These are phyloP conservation scores for Sipha maydis DNA, from an alignment of 2,888 invertebrate genomes.

Conservation along the genomic window DNA sequence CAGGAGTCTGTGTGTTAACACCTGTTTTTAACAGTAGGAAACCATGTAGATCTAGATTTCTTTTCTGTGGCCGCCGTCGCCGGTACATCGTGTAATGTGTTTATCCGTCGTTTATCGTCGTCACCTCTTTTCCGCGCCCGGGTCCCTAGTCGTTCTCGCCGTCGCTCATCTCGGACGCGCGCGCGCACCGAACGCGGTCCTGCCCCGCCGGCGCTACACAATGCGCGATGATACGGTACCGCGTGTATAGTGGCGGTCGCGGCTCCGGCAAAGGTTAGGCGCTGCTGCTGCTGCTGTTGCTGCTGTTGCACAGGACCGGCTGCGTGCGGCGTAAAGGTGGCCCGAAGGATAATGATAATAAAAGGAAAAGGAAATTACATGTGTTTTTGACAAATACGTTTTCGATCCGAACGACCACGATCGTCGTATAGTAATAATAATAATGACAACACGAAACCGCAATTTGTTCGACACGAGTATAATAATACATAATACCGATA, in stretches of 20 bases:
- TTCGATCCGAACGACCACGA: too few relatives aligned
- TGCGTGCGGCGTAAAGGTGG: too few relatives aligned
- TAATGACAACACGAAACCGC: neutral
- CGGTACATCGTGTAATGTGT: slow-evolving; percentile 29
- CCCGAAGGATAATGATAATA: too few relatives aligned
- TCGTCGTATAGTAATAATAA: neutral
- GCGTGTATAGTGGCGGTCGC: neutral
- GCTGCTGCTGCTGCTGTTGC: too few relatives aligned
- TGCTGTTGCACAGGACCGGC: too few relatives aligned
- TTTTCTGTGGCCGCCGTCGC: slow-evolving; percentile 28
- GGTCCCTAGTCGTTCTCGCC: neutral
- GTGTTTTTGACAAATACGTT: too few relatives aligned
- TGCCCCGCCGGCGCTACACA: too few relatives aligned
- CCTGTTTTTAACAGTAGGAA: slow-evolving; percentile 60
- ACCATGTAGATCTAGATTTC: slow-evolving; percentile 58
- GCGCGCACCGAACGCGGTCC: too few relatives aligned
- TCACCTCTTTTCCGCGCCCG: slow-evolving; percentile 36
- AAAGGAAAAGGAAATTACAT: too few relatives aligned
- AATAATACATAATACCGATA: too few relatives aligned
- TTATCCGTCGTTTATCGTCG: slow-evolving; percentile 59
- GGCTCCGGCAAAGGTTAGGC: neutral
- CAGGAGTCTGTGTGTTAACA: slow-evolving; percentile 51
- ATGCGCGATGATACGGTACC: neutral
- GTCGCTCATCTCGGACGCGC: too few relatives aligned
- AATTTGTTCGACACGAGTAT: neutral